phyloP scores from a whole-genome alignment of 2,888 invertebrate genomes.

The Drosophila formosana region DNA sequence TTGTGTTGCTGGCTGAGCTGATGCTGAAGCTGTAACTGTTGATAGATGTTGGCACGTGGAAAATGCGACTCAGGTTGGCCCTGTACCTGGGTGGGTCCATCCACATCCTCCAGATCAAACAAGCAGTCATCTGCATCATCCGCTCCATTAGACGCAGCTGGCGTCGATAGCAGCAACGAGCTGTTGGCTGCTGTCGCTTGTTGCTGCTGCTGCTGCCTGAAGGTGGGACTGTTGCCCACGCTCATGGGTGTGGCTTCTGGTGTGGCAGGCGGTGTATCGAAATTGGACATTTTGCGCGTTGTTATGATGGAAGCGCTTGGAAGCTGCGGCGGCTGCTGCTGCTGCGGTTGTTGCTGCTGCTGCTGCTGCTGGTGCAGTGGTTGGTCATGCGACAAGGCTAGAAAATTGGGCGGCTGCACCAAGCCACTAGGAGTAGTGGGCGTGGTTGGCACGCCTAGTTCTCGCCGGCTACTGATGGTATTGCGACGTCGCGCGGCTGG shows the following conservation, averaged over 20 bases:
- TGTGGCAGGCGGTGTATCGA: constrained; percentile 85
- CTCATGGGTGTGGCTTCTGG: constrained; percentile 85
- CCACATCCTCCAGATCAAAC: constrained; percentile 90
- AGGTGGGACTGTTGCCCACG: constrained; percentile 85
- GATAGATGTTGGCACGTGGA: constrained; percentile 32
- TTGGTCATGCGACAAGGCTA: constrained; percentile 37
- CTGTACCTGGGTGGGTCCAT: constrained; percentile 47
- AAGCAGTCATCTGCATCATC: constrained; percentile 89
- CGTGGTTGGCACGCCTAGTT: constrained; percentile 75
- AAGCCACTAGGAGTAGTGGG: constrained; percentile 71
- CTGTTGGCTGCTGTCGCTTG: constrained; percentile 31
- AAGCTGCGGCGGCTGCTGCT: constrained; percentile 46
- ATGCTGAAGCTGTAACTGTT: constrained; percentile 52
- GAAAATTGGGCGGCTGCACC: constrained; percentile 59
- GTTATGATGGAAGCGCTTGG: constrained; percentile 53
- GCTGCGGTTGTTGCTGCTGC: constrained; percentile 29
- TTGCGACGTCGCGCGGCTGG: constrained; percentile 71
- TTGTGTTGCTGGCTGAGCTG: constrained; percentile 41
- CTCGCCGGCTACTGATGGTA: constrained; percentile 76
- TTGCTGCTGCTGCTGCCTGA: constrained; percentile 69
- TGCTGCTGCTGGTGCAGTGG: constrained; percentile 12
- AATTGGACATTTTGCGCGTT: constrained; percentile 82
- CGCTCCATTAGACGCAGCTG: constrained; percentile 15
- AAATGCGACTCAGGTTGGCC: constrained; percentile 27
- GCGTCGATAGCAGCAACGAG: constrained; percentile 33